phyloP scores from a whole-genome alignment of 2,797 vertebrate genomes.

The Sphenodon punctatus region DNA sequence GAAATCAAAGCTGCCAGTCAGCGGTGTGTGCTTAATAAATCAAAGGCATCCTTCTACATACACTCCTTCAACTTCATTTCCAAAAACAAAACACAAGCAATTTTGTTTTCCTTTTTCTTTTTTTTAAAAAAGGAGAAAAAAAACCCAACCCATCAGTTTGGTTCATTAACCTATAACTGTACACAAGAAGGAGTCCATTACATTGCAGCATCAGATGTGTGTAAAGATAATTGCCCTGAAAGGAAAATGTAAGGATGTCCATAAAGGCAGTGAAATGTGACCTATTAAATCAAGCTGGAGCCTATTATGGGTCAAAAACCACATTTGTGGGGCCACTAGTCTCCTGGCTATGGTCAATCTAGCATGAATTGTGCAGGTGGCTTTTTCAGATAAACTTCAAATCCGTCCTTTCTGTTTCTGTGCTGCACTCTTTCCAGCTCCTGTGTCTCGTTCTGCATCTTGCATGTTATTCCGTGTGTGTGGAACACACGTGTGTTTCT shows the following conservation, averaged over 20 bases:
- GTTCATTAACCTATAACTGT: slow-evolving; percentile 76
- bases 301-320: slow-evolving; percentile 78
- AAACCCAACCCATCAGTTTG: slow-evolving; percentile 61
- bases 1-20: slow-evolving; percentile 57
- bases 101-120: slow-evolving; percentile 53
- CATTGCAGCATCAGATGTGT: slow-evolving; percentile 71
- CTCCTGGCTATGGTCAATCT: slow-evolving; percentile 68
- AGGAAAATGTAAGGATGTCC: slow-evolving; percentile 77
- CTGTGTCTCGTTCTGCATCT: background rate
- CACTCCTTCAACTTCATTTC: slow-evolving; percentile 44
- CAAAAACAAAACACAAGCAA: slow-evolving; percentile 71
- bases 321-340: slow-evolving; percentile 73
- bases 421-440: background rate
- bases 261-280: slow-evolving; percentile 79
- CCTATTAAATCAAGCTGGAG: slow-evolving; percentile 79
- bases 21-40: slow-evolving; percentile 53
- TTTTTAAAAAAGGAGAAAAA: background rate
- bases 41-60: slow-evolving; percentile 53
- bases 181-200: slow-evolving; percentile 78
- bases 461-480: background rate
- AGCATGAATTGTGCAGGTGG: slow-evolving; percentile 77
- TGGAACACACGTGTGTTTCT: background rate
- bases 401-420: slow-evolving; percentile 41
- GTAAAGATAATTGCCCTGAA: slow-evolving; percentile 79
- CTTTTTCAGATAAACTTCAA: slow-evolving; percentile 65